Base-by-base conservation (phyloP, 2,888 invertebrate genomes). In the Eupithecia subumbrata region DNA sequence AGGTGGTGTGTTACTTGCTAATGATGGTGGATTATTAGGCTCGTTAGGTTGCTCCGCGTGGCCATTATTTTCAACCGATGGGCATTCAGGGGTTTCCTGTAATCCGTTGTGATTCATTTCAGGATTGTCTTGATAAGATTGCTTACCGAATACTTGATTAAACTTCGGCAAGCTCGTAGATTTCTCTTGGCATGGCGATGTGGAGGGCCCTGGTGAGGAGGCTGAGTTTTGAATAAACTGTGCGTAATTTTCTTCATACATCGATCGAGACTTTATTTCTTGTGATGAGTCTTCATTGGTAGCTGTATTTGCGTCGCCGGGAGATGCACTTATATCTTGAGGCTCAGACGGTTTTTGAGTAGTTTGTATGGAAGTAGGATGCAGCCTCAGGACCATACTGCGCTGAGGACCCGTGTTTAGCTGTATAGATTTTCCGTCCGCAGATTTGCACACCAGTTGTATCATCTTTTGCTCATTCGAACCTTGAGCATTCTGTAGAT, bases 81-180 rank as follows among this genome's bases (percentile, higher is more conserved):
- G 86, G 77, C 91, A 90, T 63, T 92, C 92, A 14, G 84, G 73
- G 78, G 81, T 88, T 79, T 92, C 92, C 22, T 78, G 60, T 52
- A 80, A 45, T 48, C 72, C 75, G 5, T 76, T 77, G n/a, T 52
- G 76, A 12, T 84, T 87, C 2, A 90, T 84, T 76, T 93, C 92
- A 72, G 84, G 84, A 75, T 92, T 92, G 79, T 95, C 95, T 88
- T 93, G 96, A 85, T 95, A 97, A 67, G 96, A 96, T 68, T 96
- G 96, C 89, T 97, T 97, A 0, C 97, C 97, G 87, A 97, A 97
- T 0, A 97, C 97, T 90, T 97, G 97, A 85, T 97, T 97, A 86
- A 97, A 97, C 89, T 97, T 97, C 5, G 97, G 97, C 76, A 97
- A 90, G 73, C 95, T 94, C 14, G 95, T 95, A 11, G 92, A 87